A percentile compares a stretch with the other conserved stretches of the same genome.
Conservation (phyloP, 2,113 vertebrate species). For the Acanthochromis polyacanthus region DNA sequence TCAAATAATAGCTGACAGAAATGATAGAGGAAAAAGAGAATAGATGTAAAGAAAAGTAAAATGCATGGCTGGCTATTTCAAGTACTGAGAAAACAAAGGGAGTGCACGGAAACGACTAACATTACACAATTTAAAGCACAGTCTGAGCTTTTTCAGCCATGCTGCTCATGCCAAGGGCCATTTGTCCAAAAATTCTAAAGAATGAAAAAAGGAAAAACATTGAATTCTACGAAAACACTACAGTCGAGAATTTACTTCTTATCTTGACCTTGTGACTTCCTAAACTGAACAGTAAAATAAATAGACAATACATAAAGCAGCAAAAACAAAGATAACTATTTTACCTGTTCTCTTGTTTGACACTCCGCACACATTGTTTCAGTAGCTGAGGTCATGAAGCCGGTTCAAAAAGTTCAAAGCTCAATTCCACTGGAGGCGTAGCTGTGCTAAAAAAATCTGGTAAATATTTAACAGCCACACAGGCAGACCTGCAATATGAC, state of each 20-base stretch:
- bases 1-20: conserved; percentile 23
- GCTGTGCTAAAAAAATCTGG: no score
- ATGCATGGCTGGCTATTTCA: background rate
- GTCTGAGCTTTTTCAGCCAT: background rate
- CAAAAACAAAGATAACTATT: background rate
- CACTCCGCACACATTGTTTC: background rate
- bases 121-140: background rate
- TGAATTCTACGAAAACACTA: background rate
- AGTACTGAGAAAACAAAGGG: background rate
- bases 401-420: no score
- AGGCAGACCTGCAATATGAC: no score
- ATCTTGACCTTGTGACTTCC: background rate
- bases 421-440: no score
- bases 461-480: no score
- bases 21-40: conserved; percentile 18
- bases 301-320: background rate
- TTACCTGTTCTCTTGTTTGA: no score
- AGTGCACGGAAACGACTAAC: background rate
- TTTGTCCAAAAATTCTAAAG: background rate
- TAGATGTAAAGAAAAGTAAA: background rate
- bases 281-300: background rate
- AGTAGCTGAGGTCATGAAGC: no score
- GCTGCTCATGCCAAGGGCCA: background rate
- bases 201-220: background rate
- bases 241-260: background rate